Percentiles rank a stretch among this genome's conserved stretches.
phyloP scores from a whole-genome alignment of 2,113 vertebrate genomes.

The Mustelus asterias region DNA sequence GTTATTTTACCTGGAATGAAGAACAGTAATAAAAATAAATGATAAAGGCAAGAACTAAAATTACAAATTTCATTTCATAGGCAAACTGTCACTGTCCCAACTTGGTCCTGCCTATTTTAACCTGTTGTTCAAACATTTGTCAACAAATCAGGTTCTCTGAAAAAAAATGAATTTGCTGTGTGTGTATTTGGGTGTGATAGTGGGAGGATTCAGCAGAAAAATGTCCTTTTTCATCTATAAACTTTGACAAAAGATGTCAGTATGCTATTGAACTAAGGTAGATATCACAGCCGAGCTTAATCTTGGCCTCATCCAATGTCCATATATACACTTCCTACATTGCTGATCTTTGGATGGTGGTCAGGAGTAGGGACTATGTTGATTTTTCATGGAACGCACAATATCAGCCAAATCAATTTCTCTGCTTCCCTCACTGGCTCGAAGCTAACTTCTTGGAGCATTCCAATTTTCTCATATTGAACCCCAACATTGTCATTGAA shows the following conservation, averaged over 20 bases:
- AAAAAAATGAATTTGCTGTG: neutral
- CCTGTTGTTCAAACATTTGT: neutral
- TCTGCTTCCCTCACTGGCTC: neutral
- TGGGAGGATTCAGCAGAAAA: neutral
- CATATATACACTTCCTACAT: neutral
- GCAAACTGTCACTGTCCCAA: neutral
- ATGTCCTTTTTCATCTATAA: neutral
- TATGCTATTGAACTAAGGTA: neutral
- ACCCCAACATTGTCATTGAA: no score
- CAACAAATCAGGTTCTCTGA: neutral
- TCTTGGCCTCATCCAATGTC: neutral
- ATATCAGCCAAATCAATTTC: neutral
- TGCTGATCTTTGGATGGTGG: neutral
- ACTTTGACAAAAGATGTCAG: neutral
- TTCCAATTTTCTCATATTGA: no score
- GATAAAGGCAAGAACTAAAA: neutral
- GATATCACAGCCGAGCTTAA: neutral
- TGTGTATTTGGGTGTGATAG: neutral
- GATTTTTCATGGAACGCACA: neutral
- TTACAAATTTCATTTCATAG: neutral
- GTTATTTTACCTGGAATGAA: slow-evolving; percentile 77
- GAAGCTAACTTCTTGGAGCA: no score
- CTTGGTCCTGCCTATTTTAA: neutral
- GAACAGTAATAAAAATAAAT: slow-evolving; percentile 3
- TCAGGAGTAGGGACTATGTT: neutral